These are phyloP conservation scores for Acromyrmex echinatior DNA, from an alignment of 1,140 invertebrate genomes.

Conservation along the genomic window DNA sequence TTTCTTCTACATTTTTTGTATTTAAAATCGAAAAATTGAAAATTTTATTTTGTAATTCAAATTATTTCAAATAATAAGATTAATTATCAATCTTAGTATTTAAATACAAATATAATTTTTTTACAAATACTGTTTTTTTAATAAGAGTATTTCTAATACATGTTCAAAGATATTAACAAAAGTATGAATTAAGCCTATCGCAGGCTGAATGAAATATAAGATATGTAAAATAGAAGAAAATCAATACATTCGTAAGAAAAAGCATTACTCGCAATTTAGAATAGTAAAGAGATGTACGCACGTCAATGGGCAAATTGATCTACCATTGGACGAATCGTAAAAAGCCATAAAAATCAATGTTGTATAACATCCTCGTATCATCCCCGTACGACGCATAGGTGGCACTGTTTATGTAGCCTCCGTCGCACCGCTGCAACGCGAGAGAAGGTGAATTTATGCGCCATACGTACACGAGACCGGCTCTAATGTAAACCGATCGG, in stretches of 20 bases:
- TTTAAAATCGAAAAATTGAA: too few species aligned
- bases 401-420: constrained; percentile 59
- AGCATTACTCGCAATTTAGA: constrained; percentile 21
- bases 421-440: background rate
- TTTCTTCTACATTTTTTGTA: too few species aligned
- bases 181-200: constrained; percentile 32
- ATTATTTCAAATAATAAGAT: too few species aligned
- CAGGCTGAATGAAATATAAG: background rate
- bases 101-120: too few species aligned
- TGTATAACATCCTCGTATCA: constrained; percentile 43
- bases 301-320: constrained; percentile 33
- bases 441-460: constrained; percentile 64
- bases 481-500: constrained; percentile 71
- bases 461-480: constrained; percentile 40
- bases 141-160: too few species aligned
- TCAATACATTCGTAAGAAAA: constrained; percentile 23
- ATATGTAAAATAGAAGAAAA: constrained; percentile 23
- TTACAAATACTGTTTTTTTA: too few species aligned
- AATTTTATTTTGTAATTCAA: too few species aligned
- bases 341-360: constrained; percentile 58
- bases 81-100: too few species aligned
- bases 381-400: background rate
- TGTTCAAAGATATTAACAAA: constrained; percentile 5
- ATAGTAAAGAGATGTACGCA: constrained; percentile 19
- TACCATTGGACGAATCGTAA: constrained; percentile 11